Base-by-base conservation (phyloP, 1,140 invertebrate genomes). In the Neodiprion pinetum region DNA sequence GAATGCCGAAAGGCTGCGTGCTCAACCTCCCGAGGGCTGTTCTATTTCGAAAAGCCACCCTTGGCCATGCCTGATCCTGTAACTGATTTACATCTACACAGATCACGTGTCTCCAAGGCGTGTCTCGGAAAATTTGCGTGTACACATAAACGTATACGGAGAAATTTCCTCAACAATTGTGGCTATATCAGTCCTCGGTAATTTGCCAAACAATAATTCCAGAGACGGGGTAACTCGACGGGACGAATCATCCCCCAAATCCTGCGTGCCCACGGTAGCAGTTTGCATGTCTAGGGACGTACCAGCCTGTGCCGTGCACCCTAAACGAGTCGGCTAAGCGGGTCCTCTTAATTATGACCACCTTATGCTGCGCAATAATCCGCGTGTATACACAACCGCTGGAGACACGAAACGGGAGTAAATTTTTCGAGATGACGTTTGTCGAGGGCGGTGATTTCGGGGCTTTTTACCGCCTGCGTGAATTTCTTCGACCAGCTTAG, bases 271-370 rank as follows among this genome's bases (percentile, higher is more conserved):
- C 53, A 8, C 53, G 53, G 11, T 61, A 11, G 8, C 53, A 7
- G 53, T 61, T 61, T n/a, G 53, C 53, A 61, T 61, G 53, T 61
- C 53, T 61, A 61, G n/a, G 53, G 53, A 61, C n/a, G 53, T 61
- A 61, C 53, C 53, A 61, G 53, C 11, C 53, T 61, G 53, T 61
- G 53, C 53, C 53, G 53, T 4, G 2, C 53, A n/a, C 53, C 53
- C 53, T n/a, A 61, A 61, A 61, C 53, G 53, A 61, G 53, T n/a
- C 53, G 11, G 53, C 7, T 7, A 61, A 61, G 53, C 53, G 53
- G 53, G 53, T 61, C 53, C 53, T 61, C 53, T 61, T 61, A 61
- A 61, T 61, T 61, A 61, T 61, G n/a, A 40, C 28, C 28, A 40
- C 28, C 28, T 40, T 40, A 3, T 40, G 28, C 28, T 40, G 28